A percentile compares a stretch with the other conserved stretches of the same genome.
Evolutionary conservation across 2,113 vertebrate species (phyloP).

Genomic region (Cyphomyrus plagiostoma): DNA sequence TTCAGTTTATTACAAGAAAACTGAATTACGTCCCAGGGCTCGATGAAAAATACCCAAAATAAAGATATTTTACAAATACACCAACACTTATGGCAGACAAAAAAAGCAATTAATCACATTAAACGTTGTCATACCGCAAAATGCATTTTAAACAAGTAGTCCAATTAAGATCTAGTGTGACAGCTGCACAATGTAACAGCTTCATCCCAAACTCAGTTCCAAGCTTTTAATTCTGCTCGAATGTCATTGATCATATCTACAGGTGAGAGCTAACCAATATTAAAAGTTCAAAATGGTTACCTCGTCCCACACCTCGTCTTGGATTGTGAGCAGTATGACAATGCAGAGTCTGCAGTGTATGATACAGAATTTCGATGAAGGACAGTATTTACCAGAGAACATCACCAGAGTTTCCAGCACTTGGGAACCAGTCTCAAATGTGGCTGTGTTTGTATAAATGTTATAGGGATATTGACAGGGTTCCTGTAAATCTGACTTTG

Average conservation of each 20-base stretch:
- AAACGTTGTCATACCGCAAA: background rate
- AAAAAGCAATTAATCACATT: background rate
- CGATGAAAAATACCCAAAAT: background rate
- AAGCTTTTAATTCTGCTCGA: background rate
- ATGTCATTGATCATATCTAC: background rate
- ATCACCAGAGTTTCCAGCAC: background rate
- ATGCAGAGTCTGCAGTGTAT: background rate
- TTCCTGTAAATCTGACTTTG: conserved; percentile 51
- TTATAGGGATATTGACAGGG: conserved; percentile 35
- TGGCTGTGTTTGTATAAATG: conserved; percentile 18
- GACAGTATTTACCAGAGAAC: conserved; percentile 8
- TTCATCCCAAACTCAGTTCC: background rate
- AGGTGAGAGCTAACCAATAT: background rate
- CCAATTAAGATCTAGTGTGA: background rate
- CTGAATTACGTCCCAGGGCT: background rate
- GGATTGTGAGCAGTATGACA: background rate
- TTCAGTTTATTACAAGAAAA: background rate
- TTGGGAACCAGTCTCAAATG: conserved; percentile 7
- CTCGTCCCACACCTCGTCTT: background rate
- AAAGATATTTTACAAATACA: background rate
- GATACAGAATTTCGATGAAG: background rate
- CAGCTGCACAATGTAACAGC: background rate
- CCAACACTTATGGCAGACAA: background rate
- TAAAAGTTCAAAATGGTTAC: background rate
- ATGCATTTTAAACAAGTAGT: background rate